Evolutionary conservation across 2,888 invertebrate genomes (phyloP), one percentile per base, ranked within the genome.

Genomic region (Hirudinaria manillensis): DNA sequence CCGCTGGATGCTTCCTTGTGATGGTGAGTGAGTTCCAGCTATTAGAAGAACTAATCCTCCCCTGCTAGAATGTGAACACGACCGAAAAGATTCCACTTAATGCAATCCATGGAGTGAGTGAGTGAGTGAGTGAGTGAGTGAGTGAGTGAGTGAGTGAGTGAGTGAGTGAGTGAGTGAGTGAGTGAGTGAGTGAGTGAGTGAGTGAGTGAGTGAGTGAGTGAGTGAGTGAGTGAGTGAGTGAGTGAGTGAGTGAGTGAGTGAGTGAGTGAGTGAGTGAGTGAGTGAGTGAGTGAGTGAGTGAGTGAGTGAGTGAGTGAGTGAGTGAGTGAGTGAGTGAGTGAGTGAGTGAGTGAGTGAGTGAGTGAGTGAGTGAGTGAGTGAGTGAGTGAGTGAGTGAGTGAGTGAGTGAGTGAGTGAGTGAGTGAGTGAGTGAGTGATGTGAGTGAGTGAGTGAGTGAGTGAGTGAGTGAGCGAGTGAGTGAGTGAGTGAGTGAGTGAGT

Each of bases 231-330:
- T 72, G 72, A 72, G 56, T 56, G 72, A 72, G 72, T 72, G 72
- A 72, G 72, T 72, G 72, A 72, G 72, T 72, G 72, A 72, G 72
- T 72, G 72, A 72, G 72, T 72, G 72, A 72, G 72, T 72, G 72
- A 72, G 72, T 72, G 72, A 72, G 72, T 72, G 72, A 72, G 72
- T 72, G 72, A 72, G 56, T 72, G 72, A 72, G 72, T 74, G 74
- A 74, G 74, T 74, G 74, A 74, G 74, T 74, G 74, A 74, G 74
- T 74, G 74, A 74, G 74, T 74, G 68, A 74, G 68, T 72, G 55
- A 53, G 61, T 61, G 72, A 55, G 56, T 72, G 56, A 55, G 65
- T 56, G 34, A 24, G 55, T 72, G 55, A 51, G 72, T 72, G 55
- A 51, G 72, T 72, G 72, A 51, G 72, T 72, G 72, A 51, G 72